Evolutionary conservation across 1,140 invertebrate species (phyloP), one percentile per base, ranked within the genome.

Genomic region (Coboldia fuscipes): DNA sequence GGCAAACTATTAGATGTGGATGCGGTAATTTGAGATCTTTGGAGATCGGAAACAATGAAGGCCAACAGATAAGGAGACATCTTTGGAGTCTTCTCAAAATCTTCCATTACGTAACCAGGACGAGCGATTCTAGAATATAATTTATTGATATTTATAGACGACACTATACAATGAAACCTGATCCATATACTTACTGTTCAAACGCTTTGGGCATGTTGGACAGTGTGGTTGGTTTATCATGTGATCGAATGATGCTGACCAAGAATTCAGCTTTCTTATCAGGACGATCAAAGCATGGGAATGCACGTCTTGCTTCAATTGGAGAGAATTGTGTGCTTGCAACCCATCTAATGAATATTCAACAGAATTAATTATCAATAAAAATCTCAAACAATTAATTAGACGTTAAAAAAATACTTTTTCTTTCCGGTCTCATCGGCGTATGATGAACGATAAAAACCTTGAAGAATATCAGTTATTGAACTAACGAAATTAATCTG

Each of bases 231-330:
- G 65, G 65, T 60, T 74, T 68, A 28, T 70, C 63, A 8, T 44
- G 51, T 21, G 63, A 63, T 12, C 74, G 56, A 2, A 73, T 67
- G 3, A 88, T 59, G 41, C 66, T 75, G 24, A 75, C 60, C 41
- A 68, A 59, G 44, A 83, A 89, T 12, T 63, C 65, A 4, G 82
- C 74, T 49, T 85, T 86, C 39, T 84, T 65, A 7, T 70, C 65
- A 0, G 82, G 82, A 44, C 88, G 80, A 55, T 89, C 83, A 47
- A 84, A 84, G 53, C 79, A 85, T 0, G 82, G 82, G 45, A 88
- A 88, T 1, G 78, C 75, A 38, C 68, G 61, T 21, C 82, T 59
- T 0, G 84, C 83, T 50, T 75, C 72, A 2, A 76, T 75, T 10
- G 83, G 70, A 43, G 83, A 75, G 47, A 89, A 83, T 49, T 85